Evolutionary conservation across 2,888 invertebrate genomes (phyloP), one percentile per base, ranked within the genome.

Genomic region (Flexamia atlantica): DNA sequence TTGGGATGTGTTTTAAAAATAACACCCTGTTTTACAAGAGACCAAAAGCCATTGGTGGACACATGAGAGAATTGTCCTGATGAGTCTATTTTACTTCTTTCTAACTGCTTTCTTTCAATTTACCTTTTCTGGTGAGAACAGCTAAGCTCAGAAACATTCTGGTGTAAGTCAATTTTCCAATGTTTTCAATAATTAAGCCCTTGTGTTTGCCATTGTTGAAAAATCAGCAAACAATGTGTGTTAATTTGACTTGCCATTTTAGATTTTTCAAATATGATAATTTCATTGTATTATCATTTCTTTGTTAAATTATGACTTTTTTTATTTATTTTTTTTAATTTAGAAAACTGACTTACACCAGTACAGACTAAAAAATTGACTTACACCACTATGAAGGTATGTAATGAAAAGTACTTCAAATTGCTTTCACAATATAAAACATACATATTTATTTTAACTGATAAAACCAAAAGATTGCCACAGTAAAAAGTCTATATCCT

Each of bases 231-330:
- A 50, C 50, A 17, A 50, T 50, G 50, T 50, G 50, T 50, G 50
- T 50, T 50, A n/a, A 50, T 50, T 50, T 50, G 50, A 50, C 50
- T 50, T 50, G n/a, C 50, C 50, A 50, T 50, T 50, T 50, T 50
- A 50, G 14, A 50, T 50, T 50, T 50, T 50, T 50, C 10, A 50
- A 50, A 50, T 50, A 50, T 50, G 10, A 50, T 14, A 50, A 17
- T 50, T 50, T 50, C 50, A 50, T 50, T 50, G 14, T 50, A n/a
- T 50, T 50, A 50, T 50, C 14, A 50, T 17, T 50, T 17, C n/a
- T 9, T 50, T 50, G 50, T 50, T 50, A n/a, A 50, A 50, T 50
- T 50, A 50, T 50, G 50, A 50, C 50, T 50, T 17, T 50, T 17
- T 17, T 4, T 50, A 50, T 50, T 50, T 50, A 14, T 50, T 50